Percentiles rank a stretch among this genome's conserved stretches.
Conservation (phyloP, 2,888 invertebrate species). For the Axea sp. region DNA sequence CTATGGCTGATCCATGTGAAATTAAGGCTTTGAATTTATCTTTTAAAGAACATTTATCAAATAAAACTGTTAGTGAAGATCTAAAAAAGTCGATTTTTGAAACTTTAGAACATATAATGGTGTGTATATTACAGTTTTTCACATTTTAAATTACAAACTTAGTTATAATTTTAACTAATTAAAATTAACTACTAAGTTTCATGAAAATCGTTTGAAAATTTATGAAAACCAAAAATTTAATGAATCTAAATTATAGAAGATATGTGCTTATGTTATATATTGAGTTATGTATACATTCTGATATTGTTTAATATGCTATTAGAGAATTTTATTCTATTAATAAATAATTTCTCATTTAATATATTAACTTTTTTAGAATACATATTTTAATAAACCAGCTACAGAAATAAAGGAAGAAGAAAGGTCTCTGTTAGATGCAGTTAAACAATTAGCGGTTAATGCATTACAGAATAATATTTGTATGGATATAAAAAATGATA, state of each 20-base stretch:
- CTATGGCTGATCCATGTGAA: constrained; percentile 63
- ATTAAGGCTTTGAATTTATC: constrained; percentile 68
- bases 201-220: too few species aligned
- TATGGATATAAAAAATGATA: constrained; percentile 19
- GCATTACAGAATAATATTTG: constrained; percentile 9
- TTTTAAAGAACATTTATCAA: constrained; percentile 59
- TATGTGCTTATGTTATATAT: too few species aligned
- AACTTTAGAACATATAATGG: constrained; percentile 17
- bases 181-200: too few species aligned
- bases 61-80: constrained; percentile 10
- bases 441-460: constrained; percentile 21
- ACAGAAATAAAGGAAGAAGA: constrained; percentile 13
- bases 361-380: constrained; percentile 6
- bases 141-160: neutral
- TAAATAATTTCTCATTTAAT: too few species aligned
- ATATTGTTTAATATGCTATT: too few species aligned
- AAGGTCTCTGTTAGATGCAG: constrained; percentile 6
- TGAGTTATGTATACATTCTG: too few species aligned
- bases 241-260: too few species aligned
- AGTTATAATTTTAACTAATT: too few species aligned
- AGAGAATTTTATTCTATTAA: too few species aligned
- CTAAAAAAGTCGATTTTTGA: neutral
- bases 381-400: neutral
- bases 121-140: neutral
- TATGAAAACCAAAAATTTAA: too few species aligned